Conservation (phyloP, 1,140 invertebrate genomes). For the Drosophila sechellia region DNA sequence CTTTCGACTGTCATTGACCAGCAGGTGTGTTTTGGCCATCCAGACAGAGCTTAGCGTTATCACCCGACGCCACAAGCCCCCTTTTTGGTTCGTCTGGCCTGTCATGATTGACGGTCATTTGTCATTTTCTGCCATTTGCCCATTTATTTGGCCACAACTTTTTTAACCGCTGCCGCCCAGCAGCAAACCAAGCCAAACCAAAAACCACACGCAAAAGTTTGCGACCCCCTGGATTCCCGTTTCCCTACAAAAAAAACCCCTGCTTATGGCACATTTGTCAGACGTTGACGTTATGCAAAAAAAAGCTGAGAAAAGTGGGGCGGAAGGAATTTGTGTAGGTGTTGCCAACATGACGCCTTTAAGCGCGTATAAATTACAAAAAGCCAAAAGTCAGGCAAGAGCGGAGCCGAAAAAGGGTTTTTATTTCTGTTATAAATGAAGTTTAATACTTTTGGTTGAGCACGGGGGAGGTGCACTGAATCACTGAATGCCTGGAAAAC, state of each 20-base stretch:
- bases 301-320: slow-evolving; percentile 50
- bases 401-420: slow-evolving; percentile 56
- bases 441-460: slow-evolving; percentile 55
- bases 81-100: slow-evolving; percentile 56
- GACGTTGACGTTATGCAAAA: slow-evolving; percentile 80
- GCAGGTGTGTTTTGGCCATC: slow-evolving; percentile 60
- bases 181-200: slow-evolving; percentile 35
- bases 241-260: slow-evolving; percentile 12
- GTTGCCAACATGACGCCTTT: slow-evolving; percentile 81
- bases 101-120: slow-evolving; percentile 84
- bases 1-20: slow-evolving; percentile 70
- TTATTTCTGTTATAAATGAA: slow-evolving; percentile 74
- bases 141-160: slow-evolving; percentile 81
- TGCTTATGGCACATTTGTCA: slow-evolving; percentile 82
- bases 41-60: slow-evolving; percentile 76
- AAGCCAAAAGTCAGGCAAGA: slow-evolving; percentile 67
- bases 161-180: slow-evolving; percentile 69
- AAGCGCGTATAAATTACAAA: slow-evolving; percentile 81
- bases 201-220: slow-evolving; percentile 75
- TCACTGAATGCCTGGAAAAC: slow-evolving; percentile 26
- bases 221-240: not conserved
- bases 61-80: slow-evolving; percentile 19
- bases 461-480: not conserved
- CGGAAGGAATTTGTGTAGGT: slow-evolving; percentile 70
- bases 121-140: slow-evolving; percentile 80